A percentile compares a stretch with the other conserved stretches of the same genome.
These are phyloP conservation scores for Rotaria sp. DNA, from an alignment of 2,888 invertebrate species.

Conservation along the genomic window DNA sequence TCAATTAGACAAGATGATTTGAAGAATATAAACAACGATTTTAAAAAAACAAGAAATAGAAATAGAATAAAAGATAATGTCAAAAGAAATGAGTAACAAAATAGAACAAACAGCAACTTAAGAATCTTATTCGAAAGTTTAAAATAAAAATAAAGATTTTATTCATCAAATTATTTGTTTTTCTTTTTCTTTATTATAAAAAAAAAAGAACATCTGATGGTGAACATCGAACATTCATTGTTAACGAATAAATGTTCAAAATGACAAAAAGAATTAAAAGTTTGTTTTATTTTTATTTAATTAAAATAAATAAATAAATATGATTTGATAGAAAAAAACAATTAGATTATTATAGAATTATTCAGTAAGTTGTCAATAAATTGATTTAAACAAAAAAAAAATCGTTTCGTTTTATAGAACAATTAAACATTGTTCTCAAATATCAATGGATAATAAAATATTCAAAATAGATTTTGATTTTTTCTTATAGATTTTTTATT, in stretches of 20 bases:
- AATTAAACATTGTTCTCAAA: neutral
- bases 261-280: neutral
- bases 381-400: too few relatives aligned
- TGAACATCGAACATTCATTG: neutral
- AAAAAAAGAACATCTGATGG: neutral
- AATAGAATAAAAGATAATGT: neutral
- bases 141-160: too few relatives aligned
- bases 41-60: neutral
- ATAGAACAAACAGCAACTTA: neutral
- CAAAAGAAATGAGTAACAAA: neutral
- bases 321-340: neutral
- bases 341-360: neutral
- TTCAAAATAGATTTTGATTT: too few relatives aligned
- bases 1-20: neutral
- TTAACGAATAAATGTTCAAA: neutral
- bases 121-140: neutral
- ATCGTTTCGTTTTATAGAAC: neutral
- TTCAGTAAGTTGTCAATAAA: neutral
- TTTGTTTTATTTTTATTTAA: neutral
- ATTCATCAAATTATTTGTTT: neutral
- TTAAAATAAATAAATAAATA: neutral
- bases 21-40: slow-evolving; percentile 1
- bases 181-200: neutral
- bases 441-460: neutral
- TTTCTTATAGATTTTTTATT: neutral